Percentiles rank a stretch among this genome's conserved stretches.
These are phyloP conservation scores for Metaphire vulgaris DNA, from an alignment of 1,140 invertebrate genomes.

Conservation along the genomic window DNA sequence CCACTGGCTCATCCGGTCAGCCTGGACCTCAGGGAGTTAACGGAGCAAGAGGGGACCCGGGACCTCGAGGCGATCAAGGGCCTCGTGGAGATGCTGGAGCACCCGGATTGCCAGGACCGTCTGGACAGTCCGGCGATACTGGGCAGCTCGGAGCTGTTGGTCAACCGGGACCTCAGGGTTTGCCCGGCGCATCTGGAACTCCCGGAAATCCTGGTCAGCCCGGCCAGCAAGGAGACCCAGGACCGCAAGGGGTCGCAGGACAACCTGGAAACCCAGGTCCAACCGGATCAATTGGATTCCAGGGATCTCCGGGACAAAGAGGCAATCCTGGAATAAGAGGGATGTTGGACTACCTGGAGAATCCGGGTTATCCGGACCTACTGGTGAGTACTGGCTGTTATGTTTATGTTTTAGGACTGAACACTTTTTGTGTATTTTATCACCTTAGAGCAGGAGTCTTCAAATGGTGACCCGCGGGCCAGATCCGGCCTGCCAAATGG, in stretches of 20 bases:
- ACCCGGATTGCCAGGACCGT: constrained; percentile 1
- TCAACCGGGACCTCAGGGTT: constrained; percentile 2
- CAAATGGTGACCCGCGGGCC: too few species aligned
- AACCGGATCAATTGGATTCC: constrained; percentile 15
- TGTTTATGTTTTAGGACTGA: neutral
- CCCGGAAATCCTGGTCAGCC: neutral
- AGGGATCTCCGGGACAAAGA: constrained; percentile 8
- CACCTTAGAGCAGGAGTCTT: too few species aligned
- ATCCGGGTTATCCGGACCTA: neutral
- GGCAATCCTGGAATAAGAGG: constrained; percentile 1
- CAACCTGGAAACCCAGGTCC: constrained; percentile 15
- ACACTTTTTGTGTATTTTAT: too few species aligned
- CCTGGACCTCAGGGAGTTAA: neutral
- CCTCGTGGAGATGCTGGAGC: constrained; percentile 6
- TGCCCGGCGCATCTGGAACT: constrained; percentile 3
- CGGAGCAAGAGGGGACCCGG: constrained; percentile 5
- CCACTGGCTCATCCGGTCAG: neutral
- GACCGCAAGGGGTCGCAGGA: constrained; percentile 1
- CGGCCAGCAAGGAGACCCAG: constrained; percentile 51
- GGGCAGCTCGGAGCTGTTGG: constrained; percentile 14
- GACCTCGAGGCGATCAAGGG: constrained; percentile 10
- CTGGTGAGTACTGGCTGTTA: constrained; percentile 23
- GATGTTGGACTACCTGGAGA: constrained; percentile 9
- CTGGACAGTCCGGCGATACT: constrained; percentile 4
- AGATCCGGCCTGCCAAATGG: too few species aligned